These are phyloP conservation scores for Phenganax stokvisi DNA, from an alignment of 92 coral and sea anemone species.

Conservation along the genomic window DNA sequence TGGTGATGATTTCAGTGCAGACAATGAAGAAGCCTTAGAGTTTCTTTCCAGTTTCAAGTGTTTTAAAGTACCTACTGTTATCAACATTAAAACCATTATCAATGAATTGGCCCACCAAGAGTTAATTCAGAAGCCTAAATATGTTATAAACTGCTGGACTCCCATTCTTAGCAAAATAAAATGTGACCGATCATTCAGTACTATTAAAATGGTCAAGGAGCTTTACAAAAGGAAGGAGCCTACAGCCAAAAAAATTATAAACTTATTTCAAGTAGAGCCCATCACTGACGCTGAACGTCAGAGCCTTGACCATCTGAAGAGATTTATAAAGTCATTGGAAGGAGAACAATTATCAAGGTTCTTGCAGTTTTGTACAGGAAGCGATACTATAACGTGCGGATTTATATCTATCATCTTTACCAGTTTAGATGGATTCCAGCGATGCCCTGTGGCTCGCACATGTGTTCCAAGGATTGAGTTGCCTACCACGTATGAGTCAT, in stretches of 20 bases:
- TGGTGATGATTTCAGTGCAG: slow-evolving; percentile 21
- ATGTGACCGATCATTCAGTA: slow-evolving; percentile 11
- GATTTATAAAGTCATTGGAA: slow-evolving; percentile 45
- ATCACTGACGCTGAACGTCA: slow-evolving; percentile 45
- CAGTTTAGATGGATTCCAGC: slow-evolving; percentile 15
- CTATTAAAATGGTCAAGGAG: slow-evolving; percentile 25
- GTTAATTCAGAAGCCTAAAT: slow-evolving; percentile 23
- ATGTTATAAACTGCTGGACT: slow-evolving; percentile 41
- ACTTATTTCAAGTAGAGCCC: slow-evolving; percentile 46
- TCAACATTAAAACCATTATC: slow-evolving; percentile 12
- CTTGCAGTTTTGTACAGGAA: slow-evolving; percentile 1
- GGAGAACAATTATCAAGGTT: slow-evolving; percentile 32
- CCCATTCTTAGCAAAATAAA: slow-evolving; percentile 25
- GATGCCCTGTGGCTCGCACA: slow-evolving; percentile 37
- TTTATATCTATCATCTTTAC: slow-evolving; percentile 19
- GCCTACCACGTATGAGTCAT: slow-evolving; percentile 33
- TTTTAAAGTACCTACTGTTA: slow-evolving; percentile 22
- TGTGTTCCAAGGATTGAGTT: slow-evolving; percentile 40
- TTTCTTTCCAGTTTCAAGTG: slow-evolving; percentile 22
- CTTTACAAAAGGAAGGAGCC: slow-evolving; percentile 40
- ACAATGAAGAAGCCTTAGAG: slow-evolving; percentile 25
- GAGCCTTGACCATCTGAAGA: slow-evolving; percentile 49
- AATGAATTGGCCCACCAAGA: slow-evolving; percentile 33
- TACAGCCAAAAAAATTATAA: slow-evolving; percentile 44
- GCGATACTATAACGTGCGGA: slow-evolving; percentile 24